Conservation (phyloP, 2,113 vertebrate species). For the Triplophysa siluroides region DNA sequence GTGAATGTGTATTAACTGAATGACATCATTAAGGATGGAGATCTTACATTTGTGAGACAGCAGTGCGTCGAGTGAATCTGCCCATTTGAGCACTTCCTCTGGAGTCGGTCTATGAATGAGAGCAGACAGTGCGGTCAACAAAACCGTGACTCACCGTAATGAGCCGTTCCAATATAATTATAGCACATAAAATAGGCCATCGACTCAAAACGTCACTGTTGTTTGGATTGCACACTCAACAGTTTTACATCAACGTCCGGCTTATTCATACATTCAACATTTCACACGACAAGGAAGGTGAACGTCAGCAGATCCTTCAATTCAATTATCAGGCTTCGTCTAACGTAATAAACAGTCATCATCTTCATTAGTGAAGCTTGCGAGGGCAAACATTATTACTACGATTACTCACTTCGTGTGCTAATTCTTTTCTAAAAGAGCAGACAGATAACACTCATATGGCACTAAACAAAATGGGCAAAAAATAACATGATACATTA, state of each 20-base stretch:
- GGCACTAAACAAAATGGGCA: no score
- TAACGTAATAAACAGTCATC: neutral
- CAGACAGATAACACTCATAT: no score
- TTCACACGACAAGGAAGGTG: neutral
- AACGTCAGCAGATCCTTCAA: neutral
- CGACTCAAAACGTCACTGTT: conserved; percentile 8
- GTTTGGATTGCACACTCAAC: neutral
- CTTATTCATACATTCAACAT: neutral
- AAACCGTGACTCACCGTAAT: neutral
- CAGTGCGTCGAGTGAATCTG: conserved; percentile 86
- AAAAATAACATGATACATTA: no score
- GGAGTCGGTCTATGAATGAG: conserved; percentile 76
- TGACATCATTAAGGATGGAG: neutral
- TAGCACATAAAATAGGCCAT: conserved; percentile 16
- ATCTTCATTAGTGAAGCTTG: neutral
- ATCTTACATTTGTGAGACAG: conserved; percentile 89
- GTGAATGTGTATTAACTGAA: conserved; percentile 5
- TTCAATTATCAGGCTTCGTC: neutral
- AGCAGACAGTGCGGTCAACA: conserved; percentile 38
- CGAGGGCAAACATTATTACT: neutral
- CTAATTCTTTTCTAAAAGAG: no score
- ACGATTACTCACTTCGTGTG: neutral
- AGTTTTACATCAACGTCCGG: neutral
- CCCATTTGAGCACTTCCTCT: conserved; percentile 86
- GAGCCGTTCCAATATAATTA: conserved; percentile 27